Base-by-base conservation (phyloP, 1,140 invertebrate species). In the Brevipalpus yothersi region DNA sequence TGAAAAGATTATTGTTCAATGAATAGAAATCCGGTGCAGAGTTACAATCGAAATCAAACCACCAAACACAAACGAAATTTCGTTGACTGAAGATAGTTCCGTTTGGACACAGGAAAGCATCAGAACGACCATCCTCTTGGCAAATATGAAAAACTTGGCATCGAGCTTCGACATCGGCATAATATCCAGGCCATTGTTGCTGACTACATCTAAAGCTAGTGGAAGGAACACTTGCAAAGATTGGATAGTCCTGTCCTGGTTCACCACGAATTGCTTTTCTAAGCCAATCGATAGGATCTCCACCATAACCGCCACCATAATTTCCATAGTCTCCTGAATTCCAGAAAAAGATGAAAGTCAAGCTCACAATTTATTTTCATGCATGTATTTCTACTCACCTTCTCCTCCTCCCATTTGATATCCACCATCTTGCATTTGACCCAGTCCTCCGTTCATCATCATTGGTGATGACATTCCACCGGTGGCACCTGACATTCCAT, bases 21-120 rank as follows among this genome's bases (percentile, higher is more conserved):
- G 67, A 69, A 64, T 82, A 65, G 81, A 76, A 10, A 75, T 75
- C 64, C 80, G 66, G 60, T 2, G 75, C 71, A 19, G 70, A 64
- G 11, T 67, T 75, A 61, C 78, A 89, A 67, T 88, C 80, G 0
- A 88, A 86, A 67, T 89, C 89, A 72, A 87, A 88, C 86, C 85
- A 89, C 85, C 86, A 90, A 68, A 90, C 86, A 65, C 87, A 90
- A 31, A 83, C 78, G 64, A 89, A 87, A 66, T 85, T 82, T 49
- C 80, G 75, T 67, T 90, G 86, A 68, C 86, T 86, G 68, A 89
- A 91, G 53, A 90, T 73, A 0, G 87, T 90, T 0, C 86, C 86
- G 67, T 89, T 87, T 5, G 84, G 80, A 69, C 87, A 90, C 0
- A 90, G 77, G 69, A 90, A 89, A 1, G 73, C 73, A 61, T 74